Evolutionary conservation across 1,140 invertebrate genomes (phyloP).

Genomic region (Bombus cullumanus): DNA sequence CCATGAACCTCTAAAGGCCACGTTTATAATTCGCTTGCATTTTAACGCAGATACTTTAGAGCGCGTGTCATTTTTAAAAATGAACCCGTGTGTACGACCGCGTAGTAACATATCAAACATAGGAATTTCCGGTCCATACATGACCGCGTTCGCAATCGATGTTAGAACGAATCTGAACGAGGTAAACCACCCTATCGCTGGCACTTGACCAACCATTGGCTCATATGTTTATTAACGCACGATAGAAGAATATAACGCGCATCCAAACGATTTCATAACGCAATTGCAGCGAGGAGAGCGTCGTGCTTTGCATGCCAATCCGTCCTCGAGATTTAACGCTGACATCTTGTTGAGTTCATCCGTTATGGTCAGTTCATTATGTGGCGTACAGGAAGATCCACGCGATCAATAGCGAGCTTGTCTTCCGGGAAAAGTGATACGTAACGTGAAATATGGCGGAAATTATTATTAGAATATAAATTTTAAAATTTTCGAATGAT

Average conservation of each 20-base stretch:
- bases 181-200: constrained; percentile 55
- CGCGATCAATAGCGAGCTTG: not conserved
- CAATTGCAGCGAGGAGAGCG: constrained; percentile 27
- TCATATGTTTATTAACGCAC: constrained; percentile 53
- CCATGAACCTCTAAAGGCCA: not conserved
- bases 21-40: not conserved
- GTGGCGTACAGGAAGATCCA: not conserved
- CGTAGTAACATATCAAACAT: not conserved
- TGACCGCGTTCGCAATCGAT: constrained; percentile 14
- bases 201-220: constrained; percentile 47
- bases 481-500: not conserved
- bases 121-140: constrained; percentile 9
- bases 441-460: not conserved
- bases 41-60: not conserved
- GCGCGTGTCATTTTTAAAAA: not conserved
- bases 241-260: constrained; percentile 47
- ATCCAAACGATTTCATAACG: constrained; percentile 49
- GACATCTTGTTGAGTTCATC: not conserved
- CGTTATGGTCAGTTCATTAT: not conserved
- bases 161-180: constrained; percentile 23
- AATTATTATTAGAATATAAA: not conserved
- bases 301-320: constrained; percentile 23
- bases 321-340: constrained; percentile 1
- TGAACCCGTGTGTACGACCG: not conserved
- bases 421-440: not conserved